Evolutionary conservation across 1,140 invertebrate genomes (phyloP).

Genomic region (Ladona fulva): DNA sequence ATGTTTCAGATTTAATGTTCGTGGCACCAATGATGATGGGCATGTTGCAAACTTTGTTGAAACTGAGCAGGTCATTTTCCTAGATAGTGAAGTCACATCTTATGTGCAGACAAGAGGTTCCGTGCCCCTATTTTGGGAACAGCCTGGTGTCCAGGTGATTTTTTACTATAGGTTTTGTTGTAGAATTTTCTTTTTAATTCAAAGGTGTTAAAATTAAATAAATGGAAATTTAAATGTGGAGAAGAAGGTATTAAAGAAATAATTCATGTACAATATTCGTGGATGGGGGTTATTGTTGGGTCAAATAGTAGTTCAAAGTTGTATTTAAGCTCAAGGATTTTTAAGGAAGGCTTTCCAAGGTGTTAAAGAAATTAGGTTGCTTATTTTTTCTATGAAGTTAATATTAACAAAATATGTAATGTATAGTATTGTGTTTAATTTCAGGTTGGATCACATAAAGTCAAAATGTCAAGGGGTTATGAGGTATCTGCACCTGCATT

Average conservation of each 20-base stretch:
- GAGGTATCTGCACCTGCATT: conserved; percentile 87
- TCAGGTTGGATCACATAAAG: conserved; percentile 94
- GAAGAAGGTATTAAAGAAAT: not conserved
- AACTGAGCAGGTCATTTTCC: conserved; percentile 92
- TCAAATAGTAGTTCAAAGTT: too few species aligned
- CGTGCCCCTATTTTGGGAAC: conserved; percentile 98
- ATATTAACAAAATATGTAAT: not conserved
- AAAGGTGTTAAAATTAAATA: not conserved
- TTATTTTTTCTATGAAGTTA: too few species aligned
- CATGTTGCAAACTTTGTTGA: conserved; percentile 99
- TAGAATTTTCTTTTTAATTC: not conserved
- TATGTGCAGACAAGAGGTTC: conserved; percentile 89
- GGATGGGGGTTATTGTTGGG: too few species aligned
- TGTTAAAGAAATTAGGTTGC: too few species aligned
- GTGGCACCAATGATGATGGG: conserved; percentile 98
- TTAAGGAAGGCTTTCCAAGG: too few species aligned
- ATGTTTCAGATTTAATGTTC: conserved; percentile 76
- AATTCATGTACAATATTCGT: too few species aligned
- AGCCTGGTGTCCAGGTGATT: conserved; percentile 87
- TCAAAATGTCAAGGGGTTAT: conserved; percentile 89
- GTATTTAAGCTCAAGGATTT: too few species aligned
- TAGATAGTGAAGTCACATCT: conserved; percentile 78
- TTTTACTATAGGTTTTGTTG: not conserved
- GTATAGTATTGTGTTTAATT: conserved; percentile 19
- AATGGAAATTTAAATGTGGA: not conserved